Base-by-base conservation (phyloP, 2,888 invertebrate genomes). In the Agrochola litura region DNA sequence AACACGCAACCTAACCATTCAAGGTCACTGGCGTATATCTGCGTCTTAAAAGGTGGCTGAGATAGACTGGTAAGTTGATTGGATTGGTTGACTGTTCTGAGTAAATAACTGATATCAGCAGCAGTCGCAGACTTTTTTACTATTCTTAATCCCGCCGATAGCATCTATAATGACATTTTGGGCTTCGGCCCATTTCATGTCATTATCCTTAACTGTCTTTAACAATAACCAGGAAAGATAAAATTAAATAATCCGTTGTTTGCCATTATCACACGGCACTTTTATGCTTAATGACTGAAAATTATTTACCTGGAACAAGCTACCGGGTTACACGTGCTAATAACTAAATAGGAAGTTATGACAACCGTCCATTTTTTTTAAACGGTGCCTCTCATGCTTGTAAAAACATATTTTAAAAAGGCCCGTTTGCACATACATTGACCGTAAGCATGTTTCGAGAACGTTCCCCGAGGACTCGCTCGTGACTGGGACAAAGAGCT, bases 401-500 rank as follows among this genome's bases (percentile, higher is more conserved):
- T 25, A 6, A 14, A 6, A 56, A 30, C 9, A 63, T 63, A 56
- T 52, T 82, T 63, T 41, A 41, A 68, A 79, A 46, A 54, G 37
- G 64, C 63, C 67, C 46, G 52, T 83, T 80, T 58, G 84, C 77
- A 81, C 83, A 88, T 85, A 88, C 86, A 88, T 83, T 88, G 87
- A 81, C 82, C 86, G 85, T 88, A 86, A 91, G 89, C 84, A 88
- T 85, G 86, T 87, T 89, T 88, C 86, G 84, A 92, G 89, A 88
- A 89, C 84, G 82, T 85, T 87, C 91, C 91, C 90, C 64, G 85
- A 93, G 92, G 92, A 92, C 87, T 78, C 86, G 89, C 88, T 91
- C 93, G 94, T 94, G 93, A 94, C 93, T 92, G 77, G 92, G 91
- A 94, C 94, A 94, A 94, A 94, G 93, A 91, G 89, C 82, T 87